phyloP scores from a whole-genome alignment of 2,888 invertebrate genomes.

The Drosophila neotestacea region DNA sequence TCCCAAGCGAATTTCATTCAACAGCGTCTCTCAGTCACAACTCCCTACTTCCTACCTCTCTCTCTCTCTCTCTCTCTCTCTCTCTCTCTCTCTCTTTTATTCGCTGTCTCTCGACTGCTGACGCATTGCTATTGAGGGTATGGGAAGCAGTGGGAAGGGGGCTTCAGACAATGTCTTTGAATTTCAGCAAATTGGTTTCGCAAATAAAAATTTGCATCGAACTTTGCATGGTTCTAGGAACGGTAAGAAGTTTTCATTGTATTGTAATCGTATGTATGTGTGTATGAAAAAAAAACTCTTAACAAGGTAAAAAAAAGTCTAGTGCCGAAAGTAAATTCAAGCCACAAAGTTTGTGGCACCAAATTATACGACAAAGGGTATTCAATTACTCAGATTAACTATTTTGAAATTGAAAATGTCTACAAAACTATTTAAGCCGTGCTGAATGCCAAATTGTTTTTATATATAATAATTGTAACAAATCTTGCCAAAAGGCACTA shows the following conservation, averaged over 20 bases:
- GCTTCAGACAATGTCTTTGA: constrained; percentile 12
- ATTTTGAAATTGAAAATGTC: no score
- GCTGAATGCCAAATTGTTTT: no score
- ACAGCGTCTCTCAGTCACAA: constrained; percentile 26
- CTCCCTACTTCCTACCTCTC: not conserved
- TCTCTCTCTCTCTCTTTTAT: not conserved
- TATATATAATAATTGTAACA: no score
- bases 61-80: not conserved
- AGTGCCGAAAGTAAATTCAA: no score
- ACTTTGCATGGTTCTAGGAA: constrained; percentile 45
- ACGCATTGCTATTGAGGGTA: constrained; percentile 11
- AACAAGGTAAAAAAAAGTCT: no score
- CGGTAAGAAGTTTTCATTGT: constrained; percentile 25
- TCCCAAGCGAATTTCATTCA: constrained; percentile 63
- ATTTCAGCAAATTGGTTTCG: constrained; percentile 21
- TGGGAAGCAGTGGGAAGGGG: not conserved
- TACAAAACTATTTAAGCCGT: no score
- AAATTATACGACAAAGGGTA: no score
- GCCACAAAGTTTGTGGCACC: no score
- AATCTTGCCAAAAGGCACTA: no score
- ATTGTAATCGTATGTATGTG: constrained; percentile 12
- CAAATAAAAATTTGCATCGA: constrained; percentile 29
- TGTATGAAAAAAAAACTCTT: not conserved
- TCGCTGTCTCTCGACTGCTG: constrained; percentile 14
- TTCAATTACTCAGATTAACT: no score